These are phyloP conservation scores for Butorides virescens DNA, from an alignment of 2,113 vertebrate genomes.

Conservation along the genomic window DNA sequence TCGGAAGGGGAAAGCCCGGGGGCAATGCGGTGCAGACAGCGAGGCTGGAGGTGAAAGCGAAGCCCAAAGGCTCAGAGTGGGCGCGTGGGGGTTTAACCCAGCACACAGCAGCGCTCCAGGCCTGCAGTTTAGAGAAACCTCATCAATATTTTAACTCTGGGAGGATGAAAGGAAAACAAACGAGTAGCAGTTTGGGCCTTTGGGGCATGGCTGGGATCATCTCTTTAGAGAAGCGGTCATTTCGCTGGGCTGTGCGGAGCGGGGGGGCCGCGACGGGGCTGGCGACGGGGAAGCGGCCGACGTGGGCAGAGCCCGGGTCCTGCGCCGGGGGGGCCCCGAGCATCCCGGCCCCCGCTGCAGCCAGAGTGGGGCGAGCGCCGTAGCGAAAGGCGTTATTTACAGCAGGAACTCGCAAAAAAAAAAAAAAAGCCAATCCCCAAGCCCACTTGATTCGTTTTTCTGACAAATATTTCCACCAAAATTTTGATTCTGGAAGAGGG, in stretches of 20 bases:
- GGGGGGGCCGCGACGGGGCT: background rate
- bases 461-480: background rate
- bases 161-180: constrained; percentile 7
- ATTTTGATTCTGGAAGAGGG: background rate
- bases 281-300: background rate
- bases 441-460: background rate
- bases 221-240: background rate
- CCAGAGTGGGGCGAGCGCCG: accelerated
- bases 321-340: accelerated
- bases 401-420: background rate
- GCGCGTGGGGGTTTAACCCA: background rate
- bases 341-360: background rate
- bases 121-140: background rate
- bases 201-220: background rate
- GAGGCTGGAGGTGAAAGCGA: background rate
- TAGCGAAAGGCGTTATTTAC: background rate
- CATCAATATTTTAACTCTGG: background rate
- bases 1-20: background rate
- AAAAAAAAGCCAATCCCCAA: background rate
- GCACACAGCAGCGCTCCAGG: background rate
- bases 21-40: accelerated
- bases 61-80: background rate
- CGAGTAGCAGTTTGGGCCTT: background rate
- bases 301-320: background rate
- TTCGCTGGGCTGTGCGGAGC: background rate